Evolutionary conservation across 2,113 vertebrate species (phyloP), one percentile per base, ranked within the genome.

Genomic region (Dasyprocta punctata): DNA sequence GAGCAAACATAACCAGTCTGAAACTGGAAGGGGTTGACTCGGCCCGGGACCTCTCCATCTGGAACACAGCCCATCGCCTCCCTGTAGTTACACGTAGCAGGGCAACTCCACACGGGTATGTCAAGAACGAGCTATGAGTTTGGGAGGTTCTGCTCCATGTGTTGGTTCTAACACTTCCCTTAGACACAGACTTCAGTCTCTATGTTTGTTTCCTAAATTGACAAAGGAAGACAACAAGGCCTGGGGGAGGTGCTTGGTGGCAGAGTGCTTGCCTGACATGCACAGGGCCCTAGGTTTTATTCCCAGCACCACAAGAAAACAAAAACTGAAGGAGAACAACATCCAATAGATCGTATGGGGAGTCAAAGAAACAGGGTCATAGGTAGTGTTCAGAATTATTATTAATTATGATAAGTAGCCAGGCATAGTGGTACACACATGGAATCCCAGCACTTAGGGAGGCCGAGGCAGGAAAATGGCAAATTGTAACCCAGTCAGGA

Each of bases 101-200:
- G 61, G 22, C 0, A 0, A 4, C 36, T 1, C 30, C 0, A 0
- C 0, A 0, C 0, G 9, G 24, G 12, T 1, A 2, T 8, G 26
- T 33, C 0, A 47, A 75, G 86, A 26, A 17, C 0, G 47, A 17
- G 11, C n/a, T 7, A 3, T 6, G 33, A 47, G 16, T 2, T 0
- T 19, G 60, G 38, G 65, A 11, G 33, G 8, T 19, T 33, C 12
- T 28, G 41, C 41, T 14, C 41, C 4, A 28, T 41, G 4, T 41
- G 24, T 13, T 75, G 24, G 73, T 41, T 28, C 71, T 14, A 28
- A 47, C 24, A 24, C 22, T 24, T 65, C 16, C 86, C 24, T 44
- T 28, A 16, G 22, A 82, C 33, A 82, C 73, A 47, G 73, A 75
- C 24, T 44, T 44, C 41, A 44, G 10, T 47, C 11, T 14, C 41